phyloP scores from a whole-genome alignment of 1,140 invertebrate genomes.

The Artemia franciscana region DNA sequence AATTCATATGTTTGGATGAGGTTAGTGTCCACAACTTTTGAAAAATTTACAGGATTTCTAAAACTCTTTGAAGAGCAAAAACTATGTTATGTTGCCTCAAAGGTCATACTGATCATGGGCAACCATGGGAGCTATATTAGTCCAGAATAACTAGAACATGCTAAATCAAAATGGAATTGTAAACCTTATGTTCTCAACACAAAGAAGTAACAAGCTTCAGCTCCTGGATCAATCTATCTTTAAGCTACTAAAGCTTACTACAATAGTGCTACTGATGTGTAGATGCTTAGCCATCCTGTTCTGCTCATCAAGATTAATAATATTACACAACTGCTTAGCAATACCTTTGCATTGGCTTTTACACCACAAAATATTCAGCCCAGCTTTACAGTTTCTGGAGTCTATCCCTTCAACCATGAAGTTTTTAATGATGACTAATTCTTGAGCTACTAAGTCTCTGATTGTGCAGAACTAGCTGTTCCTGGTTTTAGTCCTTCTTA shows the following conservation, averaged over 20 bases:
- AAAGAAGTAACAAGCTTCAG: conserved; percentile 17
- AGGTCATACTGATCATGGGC: conserved; percentile 12
- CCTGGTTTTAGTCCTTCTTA: background rate
- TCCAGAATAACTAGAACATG: conserved; percentile 8
- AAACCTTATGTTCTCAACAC: conserved; percentile 16
- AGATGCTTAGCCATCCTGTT: conserved; percentile 13
- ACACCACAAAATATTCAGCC: conserved; percentile 11
- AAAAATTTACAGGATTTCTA: conserved; percentile 13
- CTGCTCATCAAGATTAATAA: conserved; percentile 13
- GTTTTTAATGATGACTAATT: conserved; percentile 11
- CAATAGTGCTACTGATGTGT: conserved; percentile 14
- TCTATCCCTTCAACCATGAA: conserved; percentile 12
- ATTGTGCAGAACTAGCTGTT: conserved; percentile 2
- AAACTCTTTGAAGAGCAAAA: conserved; percentile 19
- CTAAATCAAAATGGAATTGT: too few species aligned
- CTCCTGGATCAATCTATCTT: conserved; percentile 18
- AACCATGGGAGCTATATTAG: conserved; percentile 13
- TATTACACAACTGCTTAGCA: conserved; percentile 9
- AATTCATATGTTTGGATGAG: too few species aligned
- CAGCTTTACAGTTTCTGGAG: conserved; percentile 13
- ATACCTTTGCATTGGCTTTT: conserved; percentile 6
- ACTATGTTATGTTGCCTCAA: conserved; percentile 12
- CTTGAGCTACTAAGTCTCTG: conserved; percentile 8
- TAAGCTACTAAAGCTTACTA: conserved; percentile 17
- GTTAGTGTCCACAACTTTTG: conserved; percentile 17